Evolutionary conservation across 2,888 invertebrate species (phyloP), one percentile per base, ranked within the genome.

Genomic region (Synanthedon formicaeformis): DNA sequence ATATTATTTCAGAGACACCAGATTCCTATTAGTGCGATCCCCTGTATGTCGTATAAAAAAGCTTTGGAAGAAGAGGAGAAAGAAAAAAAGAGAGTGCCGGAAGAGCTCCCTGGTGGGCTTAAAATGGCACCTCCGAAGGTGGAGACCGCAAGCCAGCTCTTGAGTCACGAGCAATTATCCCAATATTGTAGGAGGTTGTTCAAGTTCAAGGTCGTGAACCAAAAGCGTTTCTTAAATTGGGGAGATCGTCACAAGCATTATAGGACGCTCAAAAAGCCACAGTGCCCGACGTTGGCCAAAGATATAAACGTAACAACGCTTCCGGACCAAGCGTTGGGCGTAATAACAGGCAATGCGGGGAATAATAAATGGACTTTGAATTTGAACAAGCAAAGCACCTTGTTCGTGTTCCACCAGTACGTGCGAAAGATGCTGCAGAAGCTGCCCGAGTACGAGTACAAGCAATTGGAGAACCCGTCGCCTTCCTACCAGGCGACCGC

Each of bases 391-490:
- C 97, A 98, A 82, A 96, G 96, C 69, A 95, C 94, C 75, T 94
- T 99, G 8, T 97, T 97, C 62, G 97, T 99, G 71, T 90, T 99
- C 63, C 99, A 99, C 80, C 99, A 99, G 80, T 99, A 98, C 81
- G 96, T 98, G 45, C 96, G 98, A 62, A 95, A 98, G 71, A 97
- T 97, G 3, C 86, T 98, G 55, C 95, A 96, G 76, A 95, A 96
- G 59, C 97, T 97, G 65, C 98, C 98, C 1, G 92, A 93, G 1
- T 98, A 98, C 78, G 93, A 94, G 72, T 98, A 97, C 76, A 93
- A 93, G 65, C 97, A 98, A 82, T 87, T 69, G 90, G 96, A 96
- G 82, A 97, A 97, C 86, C 95, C 97, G 2, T 92, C 95, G 4
- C 95, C 94, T 0, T 98, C 98, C 1, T 98, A 97, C 84, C 93